Evolutionary conservation across 2,113 vertebrate species (phyloP).

Genomic region (Rhinopomastus cyanomelas): DNA sequence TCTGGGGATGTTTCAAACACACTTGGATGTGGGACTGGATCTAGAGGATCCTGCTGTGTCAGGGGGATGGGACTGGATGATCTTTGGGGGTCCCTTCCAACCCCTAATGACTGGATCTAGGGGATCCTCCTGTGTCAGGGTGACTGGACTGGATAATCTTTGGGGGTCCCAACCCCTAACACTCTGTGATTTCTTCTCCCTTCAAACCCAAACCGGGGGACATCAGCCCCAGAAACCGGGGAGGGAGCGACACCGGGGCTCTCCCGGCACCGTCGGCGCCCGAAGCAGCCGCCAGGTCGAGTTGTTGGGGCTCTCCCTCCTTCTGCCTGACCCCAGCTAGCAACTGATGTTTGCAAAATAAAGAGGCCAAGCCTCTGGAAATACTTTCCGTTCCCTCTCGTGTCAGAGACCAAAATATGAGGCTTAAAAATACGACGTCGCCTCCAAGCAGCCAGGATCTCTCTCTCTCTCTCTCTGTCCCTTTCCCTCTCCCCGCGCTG

Average conservation of each 20-base stretch:
- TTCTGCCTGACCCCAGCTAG: constrained; percentile 69
- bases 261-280: neutral
- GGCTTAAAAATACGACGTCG: constrained; percentile 66
- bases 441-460: constrained; percentile 52
- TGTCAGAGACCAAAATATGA: constrained; percentile 66
- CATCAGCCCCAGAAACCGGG: rapidly evolving
- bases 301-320: constrained; percentile 65
- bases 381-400: constrained; percentile 65
- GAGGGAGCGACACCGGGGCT: neutral
- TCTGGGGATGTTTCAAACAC: too few species aligned
- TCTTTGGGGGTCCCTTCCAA: too few species aligned
- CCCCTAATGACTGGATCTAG: too few species aligned
- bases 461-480: too few species aligned
- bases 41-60: too few species aligned
- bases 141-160: too few species aligned
- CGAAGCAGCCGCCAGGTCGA: constrained; percentile 45
- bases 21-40: too few species aligned
- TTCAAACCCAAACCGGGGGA: neutral
- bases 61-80: too few species aligned
- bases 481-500: too few species aligned
- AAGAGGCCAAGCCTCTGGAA: constrained; percentile 68
- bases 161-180: too few species aligned
- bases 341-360: constrained; percentile 73
- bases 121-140: too few species aligned
- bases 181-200: neutral